Evolutionary conservation across 2,888 invertebrate genomes (phyloP), one percentile per base, ranked within the genome.

Genomic region (Thera obeliscata): DNA sequence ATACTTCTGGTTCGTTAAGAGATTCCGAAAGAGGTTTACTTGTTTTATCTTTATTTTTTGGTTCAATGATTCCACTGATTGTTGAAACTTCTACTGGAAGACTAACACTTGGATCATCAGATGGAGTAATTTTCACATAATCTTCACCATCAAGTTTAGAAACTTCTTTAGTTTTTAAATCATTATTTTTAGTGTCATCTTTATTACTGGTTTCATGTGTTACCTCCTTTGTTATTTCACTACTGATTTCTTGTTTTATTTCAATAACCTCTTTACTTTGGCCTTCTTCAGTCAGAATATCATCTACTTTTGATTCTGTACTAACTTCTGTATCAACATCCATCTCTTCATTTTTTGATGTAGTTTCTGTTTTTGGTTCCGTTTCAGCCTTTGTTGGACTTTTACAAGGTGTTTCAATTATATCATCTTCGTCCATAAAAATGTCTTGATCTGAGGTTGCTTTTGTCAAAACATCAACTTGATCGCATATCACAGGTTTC

Each of bases 291-390:
- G 4, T 33, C 36, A 38, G 12, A 56, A 38, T 36, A 33, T 8
- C 46, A 33, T 68, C 55, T 36, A n/a, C 12, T n/a, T 43, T 38
- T 9, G 43, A 48, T 1, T 35, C 12, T 11, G 22, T 8, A 49
- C 3, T 50, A 11, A 12, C 12, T 57, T 50, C 41, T 48, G 36
- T 36, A 61, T 66, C 56, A 61, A 63, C 12, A 65, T 69, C 61
- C 52, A 59, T 57, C 8, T 61, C 11, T 2, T 36, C 56, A 62
- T 60, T 56, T 69, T 49, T 38, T 33, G 1, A 35, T 49, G 43
- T n/a, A 12, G 57, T 12, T 62, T 41, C 22, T n/a, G 33, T 11
- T 6, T 35, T 48, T 49, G 6, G 57, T 56, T 56, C 54, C 11
- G 7, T 36, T 38, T 38, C 38, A 48, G 8, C 1, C 11, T 6